These are phyloP conservation scores for Pterostichus niger DNA, from an alignment of 2,888 invertebrate species.

Conservation along the genomic window DNA sequence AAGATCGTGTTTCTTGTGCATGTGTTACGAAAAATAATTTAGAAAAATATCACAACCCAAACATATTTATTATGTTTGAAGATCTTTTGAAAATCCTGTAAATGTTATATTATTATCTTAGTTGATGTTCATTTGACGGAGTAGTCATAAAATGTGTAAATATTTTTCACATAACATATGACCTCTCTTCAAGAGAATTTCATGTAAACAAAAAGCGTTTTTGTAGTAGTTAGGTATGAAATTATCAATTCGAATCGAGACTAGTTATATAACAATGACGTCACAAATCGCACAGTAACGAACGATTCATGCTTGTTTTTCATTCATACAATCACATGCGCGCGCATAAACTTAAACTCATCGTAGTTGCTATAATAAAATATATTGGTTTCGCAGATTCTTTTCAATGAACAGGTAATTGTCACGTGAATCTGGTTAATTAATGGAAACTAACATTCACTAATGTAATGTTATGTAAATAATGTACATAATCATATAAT, in stretches of 20 bases:
- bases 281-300: constrained; percentile 46
- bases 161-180: constrained; percentile 14
- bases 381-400: constrained; percentile 33
- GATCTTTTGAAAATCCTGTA: not conserved
- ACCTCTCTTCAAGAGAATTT: constrained; percentile 30
- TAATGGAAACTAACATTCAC: constrained; percentile 16
- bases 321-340: constrained; percentile 50
- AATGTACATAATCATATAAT: constrained; percentile 17
- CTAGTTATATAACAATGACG: constrained; percentile 52
- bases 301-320: constrained; percentile 52
- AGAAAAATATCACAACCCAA: too few relatives aligned
- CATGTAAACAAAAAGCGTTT: constrained; percentile 19
- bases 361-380: constrained; percentile 30
- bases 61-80: too few relatives aligned
- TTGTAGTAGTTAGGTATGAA: constrained; percentile 37
- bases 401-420: constrained; percentile 38
- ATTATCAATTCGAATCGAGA: constrained; percentile 40
- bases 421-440: constrained; percentile 30
- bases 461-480: constrained; percentile 52
- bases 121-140: not conserved
- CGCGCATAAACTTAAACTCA: constrained; percentile 14
- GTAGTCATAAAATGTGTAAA: not conserved
- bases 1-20: too few relatives aligned
- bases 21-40: too few relatives aligned
- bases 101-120: not conserved